Base-by-base conservation (phyloP, 2,113 vertebrate species). In the Melozone crissalis region DNA sequence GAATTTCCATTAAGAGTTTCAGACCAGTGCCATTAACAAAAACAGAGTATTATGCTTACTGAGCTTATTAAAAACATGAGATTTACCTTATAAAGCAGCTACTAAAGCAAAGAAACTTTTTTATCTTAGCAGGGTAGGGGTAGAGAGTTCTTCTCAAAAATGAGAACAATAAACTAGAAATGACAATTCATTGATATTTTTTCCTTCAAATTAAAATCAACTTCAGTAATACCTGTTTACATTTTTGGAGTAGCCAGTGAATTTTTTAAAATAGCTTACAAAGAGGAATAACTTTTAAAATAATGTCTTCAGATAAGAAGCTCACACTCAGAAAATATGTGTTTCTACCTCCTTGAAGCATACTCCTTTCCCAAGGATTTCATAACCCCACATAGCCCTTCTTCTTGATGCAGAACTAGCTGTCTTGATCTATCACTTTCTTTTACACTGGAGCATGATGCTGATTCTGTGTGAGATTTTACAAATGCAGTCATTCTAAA, bases 151-250 rank as follows among this genome's bases (percentile, higher is more conserved):
- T 94, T 93, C 22, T 43, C 73, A 75, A 68, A 86, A 88, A 75
- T 69, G 15, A 89, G 66, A 82, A 83, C 62, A 84, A 94, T 84
- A 66, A 92, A 72, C 30, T 59, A 43, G 49, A 95, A 84, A 55
- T 90, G 23, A 84, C 11, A 94, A 73, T 27, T 87, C 41, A 47
- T 22, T 93, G 57, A 67, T 61, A 51, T 49, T 65, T 96, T 80
- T 94, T 93, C 76, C 20, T 89, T 78, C 35, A 72, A 55, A 86
- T 94, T 91, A 96, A 94, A 97, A 90, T 51, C 15, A 91, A 13
- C 10, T 95, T 91, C 37, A 74, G 65, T 73, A 93, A 47, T 80
- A 73, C 10, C n/a, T 68, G 31, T 68, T 82, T 62, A 72, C 4
- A 3, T 58, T 59, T 49, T 73, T 87, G 77, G 9, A 62, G 31